Evolutionary conservation across 2,113 vertebrate genomes (phyloP), one percentile per base, ranked within the genome.

Genomic region (Sitta europaea): DNA sequence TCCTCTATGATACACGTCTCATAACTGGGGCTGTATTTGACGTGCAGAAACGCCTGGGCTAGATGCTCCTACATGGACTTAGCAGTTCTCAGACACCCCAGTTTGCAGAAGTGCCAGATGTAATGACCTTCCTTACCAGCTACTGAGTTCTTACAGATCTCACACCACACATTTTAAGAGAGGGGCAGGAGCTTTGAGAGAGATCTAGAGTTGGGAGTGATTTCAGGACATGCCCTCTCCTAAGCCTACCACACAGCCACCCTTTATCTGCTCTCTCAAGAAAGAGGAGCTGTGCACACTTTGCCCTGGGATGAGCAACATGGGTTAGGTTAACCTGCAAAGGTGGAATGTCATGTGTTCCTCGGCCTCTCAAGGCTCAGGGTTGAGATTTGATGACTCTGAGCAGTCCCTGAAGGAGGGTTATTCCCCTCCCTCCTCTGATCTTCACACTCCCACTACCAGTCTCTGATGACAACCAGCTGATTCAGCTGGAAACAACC

Each of bases 21-120:
- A 0, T 61, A 47, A n/a, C 9, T 8, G 1, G 23, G 33, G 31
- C n/a, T 27, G 3, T 1, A 10, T 17, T 65, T 16, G 15, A 33
- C 23, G 51, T 3, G 3, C 31, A 35, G 70, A 78, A 94, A 14
- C 1, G 3, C n/a, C 48, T 13, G 18, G 22, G 14, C 31, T 42
- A 23, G 45, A 7, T 51, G 58, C 11, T 76, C 12, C 59, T 24
- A 11, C 13, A 4, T 3, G 15, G 61, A n/a, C 48, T 85, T 47
- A 23, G 3, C 38, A 22, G 47, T 35, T 54, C 59, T 66, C 33
- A 31, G 51, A n/a, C 43, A 50, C 31, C 10, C 19, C 45, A 24
- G 20, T 33, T 66, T 86, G 23, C 43, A 61, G 58, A 65, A n/a
- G 21, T 4, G 33, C 48, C 40, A 55, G 35, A 23, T 29, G 8